Percentiles rank a stretch among this genome's conserved stretches.
phyloP scores from a whole-genome alignment of 2,888 invertebrate genomes.

The Torymus tubicola region DNA sequence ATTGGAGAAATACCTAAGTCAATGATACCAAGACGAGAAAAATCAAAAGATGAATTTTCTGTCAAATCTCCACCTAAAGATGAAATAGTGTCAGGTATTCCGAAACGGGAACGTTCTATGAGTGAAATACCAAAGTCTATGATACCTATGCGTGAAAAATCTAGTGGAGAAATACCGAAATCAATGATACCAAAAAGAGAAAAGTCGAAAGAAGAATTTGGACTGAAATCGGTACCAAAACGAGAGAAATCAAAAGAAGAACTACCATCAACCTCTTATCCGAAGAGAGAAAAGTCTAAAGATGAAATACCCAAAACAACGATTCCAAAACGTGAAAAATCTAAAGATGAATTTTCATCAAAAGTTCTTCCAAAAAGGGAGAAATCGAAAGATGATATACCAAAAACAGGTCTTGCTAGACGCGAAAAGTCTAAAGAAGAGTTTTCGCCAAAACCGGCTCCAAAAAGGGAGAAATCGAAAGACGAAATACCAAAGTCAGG shows the following conservation, averaged over 20 bases:
- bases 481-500: slow-evolving; percentile 38
- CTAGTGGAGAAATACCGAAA: slow-evolving; percentile 25
- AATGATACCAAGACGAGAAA: slow-evolving; percentile 17
- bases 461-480: slow-evolving; percentile 45
- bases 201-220: slow-evolving; percentile 46
- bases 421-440: slow-evolving; percentile 51
- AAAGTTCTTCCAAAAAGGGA: slow-evolving; percentile 27
- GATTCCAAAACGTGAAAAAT: slow-evolving; percentile 33
- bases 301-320: slow-evolving; percentile 31
- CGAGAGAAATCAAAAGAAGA: slow-evolving; percentile 36
- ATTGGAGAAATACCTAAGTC: not conserved
- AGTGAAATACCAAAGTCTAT: slow-evolving; percentile 11
- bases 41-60: slow-evolving; percentile 16
- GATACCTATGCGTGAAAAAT: slow-evolving; percentile 25
- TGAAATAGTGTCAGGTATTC: not conserved
- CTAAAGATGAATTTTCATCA: slow-evolving; percentile 45
- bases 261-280: not conserved
- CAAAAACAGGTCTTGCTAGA: slow-evolving; percentile 10
- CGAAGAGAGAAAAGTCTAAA: slow-evolving; percentile 44
- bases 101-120: slow-evolving; percentile 12
- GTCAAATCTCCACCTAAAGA: not conserved
- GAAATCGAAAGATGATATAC: slow-evolving; percentile 48
- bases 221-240: not conserved
- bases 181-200: slow-evolving; percentile 29
- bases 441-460: slow-evolving; percentile 3